phyloP scores from a whole-genome alignment of 2,113 vertebrate genomes.

The Grus americana region DNA sequence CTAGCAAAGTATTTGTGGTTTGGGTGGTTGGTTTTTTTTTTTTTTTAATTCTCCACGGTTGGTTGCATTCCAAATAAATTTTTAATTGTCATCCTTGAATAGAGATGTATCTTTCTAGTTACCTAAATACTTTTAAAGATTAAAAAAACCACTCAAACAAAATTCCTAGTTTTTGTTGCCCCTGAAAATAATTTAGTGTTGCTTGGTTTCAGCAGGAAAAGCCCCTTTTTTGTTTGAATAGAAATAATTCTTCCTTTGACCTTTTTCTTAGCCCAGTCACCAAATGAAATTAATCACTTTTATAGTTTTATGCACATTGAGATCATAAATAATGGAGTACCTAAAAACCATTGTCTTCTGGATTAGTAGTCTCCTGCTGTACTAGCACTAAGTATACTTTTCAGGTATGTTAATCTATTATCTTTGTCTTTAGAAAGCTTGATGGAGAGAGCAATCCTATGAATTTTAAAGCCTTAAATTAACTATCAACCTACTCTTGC shows the following conservation, averaged over 20 bases:
- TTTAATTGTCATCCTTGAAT: neutral
- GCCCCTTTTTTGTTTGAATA: neutral
- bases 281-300: slow-evolving; percentile 42
- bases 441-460: neutral
- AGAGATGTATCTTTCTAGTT: neutral
- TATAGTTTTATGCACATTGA: neutral
- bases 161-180: neutral
- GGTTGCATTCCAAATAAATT: neutral
- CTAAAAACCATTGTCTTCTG: neutral
- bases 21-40: too few species aligned
- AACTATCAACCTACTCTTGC: neutral
- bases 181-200: slow-evolving; percentile 11
- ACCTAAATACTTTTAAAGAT: neutral
- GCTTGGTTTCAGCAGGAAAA: neutral
- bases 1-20: neutral
- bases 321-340: slow-evolving; percentile 16
- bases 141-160: neutral
- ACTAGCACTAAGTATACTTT: neutral
- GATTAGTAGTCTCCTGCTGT: slow-evolving; percentile 17
- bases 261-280: neutral
- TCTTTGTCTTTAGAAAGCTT: neutral
- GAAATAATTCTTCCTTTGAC: slow-evolving; percentile 27
- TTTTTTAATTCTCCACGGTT: neutral
- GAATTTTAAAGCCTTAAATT: slow-evolving; percentile 13
- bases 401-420: slow-evolving; percentile 51